Percentiles rank a stretch among this genome's conserved stretches.
Evolutionary conservation across 2,888 invertebrate species (phyloP).

Genomic region (Polydrusus pterygomalis): DNA sequence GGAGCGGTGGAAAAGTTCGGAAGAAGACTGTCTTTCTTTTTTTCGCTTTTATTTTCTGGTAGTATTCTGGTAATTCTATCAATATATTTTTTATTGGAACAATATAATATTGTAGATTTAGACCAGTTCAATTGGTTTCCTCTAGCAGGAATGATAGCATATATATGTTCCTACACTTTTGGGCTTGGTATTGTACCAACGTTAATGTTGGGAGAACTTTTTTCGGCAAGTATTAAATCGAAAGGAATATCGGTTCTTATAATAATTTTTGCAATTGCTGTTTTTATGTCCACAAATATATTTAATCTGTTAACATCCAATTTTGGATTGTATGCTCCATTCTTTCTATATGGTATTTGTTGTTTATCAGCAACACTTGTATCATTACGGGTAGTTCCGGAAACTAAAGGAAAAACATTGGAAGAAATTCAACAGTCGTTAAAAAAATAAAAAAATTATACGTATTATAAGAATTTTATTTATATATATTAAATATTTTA

Average conservation of each 20-base stretch:
- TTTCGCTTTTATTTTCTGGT: constrained; percentile 60
- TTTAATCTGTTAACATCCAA: constrained; percentile 58
- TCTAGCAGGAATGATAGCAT: constrained; percentile 61
- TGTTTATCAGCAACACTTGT: constrained; percentile 61
- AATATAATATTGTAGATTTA: constrained; percentile 55
- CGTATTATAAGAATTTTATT: too few relatives aligned
- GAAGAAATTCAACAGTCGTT: constrained; percentile 67
- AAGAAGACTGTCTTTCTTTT: constrained; percentile 62
- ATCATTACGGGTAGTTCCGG: constrained; percentile 64
- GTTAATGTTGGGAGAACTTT: constrained; percentile 63
- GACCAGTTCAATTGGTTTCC: constrained; percentile 62
- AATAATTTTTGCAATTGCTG: constrained; percentile 26
- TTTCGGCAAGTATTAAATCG: constrained; percentile 64
- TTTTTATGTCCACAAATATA: constrained; percentile 54
- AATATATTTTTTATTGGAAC: constrained; percentile 63
- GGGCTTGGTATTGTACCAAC: constrained; percentile 60
- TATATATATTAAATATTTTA: too few relatives aligned
- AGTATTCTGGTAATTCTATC: constrained; percentile 5
- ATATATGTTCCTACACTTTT: constrained; percentile 52
- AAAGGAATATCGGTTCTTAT: constrained; percentile 60
- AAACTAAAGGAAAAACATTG: constrained; percentile 68
- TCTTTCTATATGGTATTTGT: constrained; percentile 62
- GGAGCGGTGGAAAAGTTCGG: constrained; percentile 63
- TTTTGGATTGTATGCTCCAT: constrained; percentile 64
- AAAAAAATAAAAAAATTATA: constrained; percentile 57